Evolutionary conservation across 2,113 vertebrate genomes (phyloP).

Genomic region (Colius striatus): DNA sequence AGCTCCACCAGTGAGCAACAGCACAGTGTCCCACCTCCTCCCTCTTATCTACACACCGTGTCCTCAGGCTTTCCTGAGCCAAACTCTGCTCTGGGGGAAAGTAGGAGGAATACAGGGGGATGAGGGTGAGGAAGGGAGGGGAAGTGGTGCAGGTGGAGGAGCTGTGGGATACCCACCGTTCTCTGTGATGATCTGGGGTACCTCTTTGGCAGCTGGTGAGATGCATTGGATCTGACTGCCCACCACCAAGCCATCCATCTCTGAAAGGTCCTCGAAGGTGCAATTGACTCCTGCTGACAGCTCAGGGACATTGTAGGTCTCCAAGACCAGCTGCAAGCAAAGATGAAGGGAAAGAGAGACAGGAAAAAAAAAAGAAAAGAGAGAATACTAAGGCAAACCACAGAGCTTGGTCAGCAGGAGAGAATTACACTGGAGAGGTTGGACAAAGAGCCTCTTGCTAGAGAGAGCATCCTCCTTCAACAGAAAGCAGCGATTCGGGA

Average conservation of each 20-base stretch:
- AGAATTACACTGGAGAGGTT: slow-evolving; percentile 68
- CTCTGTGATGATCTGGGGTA: slow-evolving; percentile 91
- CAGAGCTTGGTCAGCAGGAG: background rate
- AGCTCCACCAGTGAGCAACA: background rate
- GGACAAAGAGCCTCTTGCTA: slow-evolving; percentile 70
- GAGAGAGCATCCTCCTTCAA: slow-evolving; percentile 67
- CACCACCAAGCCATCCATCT: slow-evolving; percentile 94
- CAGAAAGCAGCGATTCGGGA: slow-evolving; percentile 55
- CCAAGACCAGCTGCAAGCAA: slow-evolving; percentile 87
- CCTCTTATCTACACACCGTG: background rate
- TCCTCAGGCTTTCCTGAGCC: background rate
- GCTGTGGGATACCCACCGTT: slow-evolving; percentile 81
- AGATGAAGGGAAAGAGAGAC: background rate
- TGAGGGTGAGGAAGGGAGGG: background rate
- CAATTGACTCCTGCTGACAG: slow-evolving; percentile 96
- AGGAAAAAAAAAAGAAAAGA: background rate
- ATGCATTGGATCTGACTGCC: slow-evolving; percentile 93
- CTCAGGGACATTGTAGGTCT: slow-evolving; percentile 97
- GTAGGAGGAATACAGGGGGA: rapidly evolving
- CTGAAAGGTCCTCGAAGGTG: slow-evolving; percentile 93
- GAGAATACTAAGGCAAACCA: background rate
- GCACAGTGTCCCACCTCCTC: background rate
- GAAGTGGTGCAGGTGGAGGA: background rate
- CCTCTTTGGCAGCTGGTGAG: slow-evolving; percentile 93
- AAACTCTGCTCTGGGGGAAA: background rate